Percentiles rank a stretch among this genome's conserved stretches.
phyloP scores from a whole-genome alignment of 2,888 invertebrate genomes.

The Anoncus sp. region DNA sequence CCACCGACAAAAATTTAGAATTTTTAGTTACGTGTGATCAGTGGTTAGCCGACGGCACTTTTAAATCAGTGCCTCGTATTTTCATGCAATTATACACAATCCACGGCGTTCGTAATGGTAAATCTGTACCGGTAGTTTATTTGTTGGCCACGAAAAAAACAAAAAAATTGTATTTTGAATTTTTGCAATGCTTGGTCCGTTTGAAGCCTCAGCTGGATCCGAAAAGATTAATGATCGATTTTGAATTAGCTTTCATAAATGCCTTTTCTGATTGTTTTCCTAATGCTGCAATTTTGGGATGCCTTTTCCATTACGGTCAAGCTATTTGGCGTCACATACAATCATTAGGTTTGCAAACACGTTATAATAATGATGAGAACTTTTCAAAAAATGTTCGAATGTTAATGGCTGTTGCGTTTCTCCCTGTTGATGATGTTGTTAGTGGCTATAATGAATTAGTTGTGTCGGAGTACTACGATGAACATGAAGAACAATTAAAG shows the following conservation, averaged over 20 bases:
- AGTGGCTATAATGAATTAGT: background rate
- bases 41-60: no score
- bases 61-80: slow-evolving; percentile 11
- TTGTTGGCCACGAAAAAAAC: slow-evolving; percentile 19
- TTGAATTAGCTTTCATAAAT: slow-evolving; percentile 31
- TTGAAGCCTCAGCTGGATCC: slow-evolving; percentile 31
- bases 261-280: slow-evolving; percentile 23
- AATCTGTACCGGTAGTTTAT: slow-evolving; percentile 27
- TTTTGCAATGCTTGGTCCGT: slow-evolving; percentile 1
- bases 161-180: background rate
- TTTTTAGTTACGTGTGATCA: no score
- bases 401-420: slow-evolving; percentile 45
- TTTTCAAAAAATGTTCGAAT: slow-evolving; percentile 38
- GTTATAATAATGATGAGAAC: slow-evolving; percentile 27
- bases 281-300: slow-evolving; percentile 27
- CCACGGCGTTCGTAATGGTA: background rate
- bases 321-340: slow-evolving; percentile 33
- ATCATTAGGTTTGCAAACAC: slow-evolving; percentile 23
- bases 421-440: slow-evolving; percentile 36
- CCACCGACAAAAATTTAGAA: no score
- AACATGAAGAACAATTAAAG: background rate
- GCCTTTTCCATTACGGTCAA: slow-evolving; percentile 44
- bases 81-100: slow-evolving; percentile 1
- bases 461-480: background rate
- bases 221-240: slow-evolving; percentile 31